Evolutionary conservation across 2,888 invertebrate genomes (phyloP).

Genomic region (Pseudeuparius sepicola): DNA sequence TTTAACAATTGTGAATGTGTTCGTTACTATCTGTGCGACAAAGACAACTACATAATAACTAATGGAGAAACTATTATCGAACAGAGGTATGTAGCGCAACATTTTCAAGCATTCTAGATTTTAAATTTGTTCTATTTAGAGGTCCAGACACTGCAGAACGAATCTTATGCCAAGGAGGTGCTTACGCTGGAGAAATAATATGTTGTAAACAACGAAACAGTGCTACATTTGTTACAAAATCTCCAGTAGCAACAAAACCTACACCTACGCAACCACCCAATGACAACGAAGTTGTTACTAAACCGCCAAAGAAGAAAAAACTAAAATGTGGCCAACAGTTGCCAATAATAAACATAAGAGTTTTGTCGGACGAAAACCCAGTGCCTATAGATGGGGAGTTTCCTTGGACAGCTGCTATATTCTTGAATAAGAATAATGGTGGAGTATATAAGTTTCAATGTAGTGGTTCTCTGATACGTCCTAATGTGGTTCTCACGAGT

Average conservation of each 20-base stretch:
- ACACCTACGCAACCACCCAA: too few species aligned
- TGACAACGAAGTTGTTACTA: too few species aligned
- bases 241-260: background rate
- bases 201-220: slow-evolving; percentile 15
- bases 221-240: slow-evolving; percentile 1
- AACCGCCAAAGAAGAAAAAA: slow-evolving; percentile 5
- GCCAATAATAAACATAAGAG: slow-evolving; percentile 21
- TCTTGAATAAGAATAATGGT: slow-evolving; percentile 11
- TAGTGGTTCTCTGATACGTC: slow-evolving; percentile 26
- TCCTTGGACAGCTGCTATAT: slow-evolving; percentile 27
- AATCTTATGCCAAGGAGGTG: slow-evolving; percentile 12
- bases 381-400: slow-evolving; percentile 24
- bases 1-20: slow-evolving; percentile 25
- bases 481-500: slow-evolving; percentile 25
- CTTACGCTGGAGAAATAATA: slow-evolving; percentile 8
- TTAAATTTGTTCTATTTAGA: slow-evolving; percentile 5
- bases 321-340: slow-evolving; percentile 20
- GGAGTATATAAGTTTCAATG: slow-evolving; percentile 20
- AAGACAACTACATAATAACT: slow-evolving; percentile 22
- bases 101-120: slow-evolving; percentile 3
- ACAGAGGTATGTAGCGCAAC: slow-evolving; percentile 15
- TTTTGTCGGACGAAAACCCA: slow-evolving; percentile 20
- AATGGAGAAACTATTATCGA: slow-evolving; percentile 18
- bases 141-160: background rate
- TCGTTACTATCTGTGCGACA: slow-evolving; percentile 22